A percentile compares a stretch with the other conserved stretches of the same genome.
These are phyloP conservation scores for Lamprologus tigripictilis DNA, from an alignment of 2,113 vertebrate species.

Conservation along the genomic window DNA sequence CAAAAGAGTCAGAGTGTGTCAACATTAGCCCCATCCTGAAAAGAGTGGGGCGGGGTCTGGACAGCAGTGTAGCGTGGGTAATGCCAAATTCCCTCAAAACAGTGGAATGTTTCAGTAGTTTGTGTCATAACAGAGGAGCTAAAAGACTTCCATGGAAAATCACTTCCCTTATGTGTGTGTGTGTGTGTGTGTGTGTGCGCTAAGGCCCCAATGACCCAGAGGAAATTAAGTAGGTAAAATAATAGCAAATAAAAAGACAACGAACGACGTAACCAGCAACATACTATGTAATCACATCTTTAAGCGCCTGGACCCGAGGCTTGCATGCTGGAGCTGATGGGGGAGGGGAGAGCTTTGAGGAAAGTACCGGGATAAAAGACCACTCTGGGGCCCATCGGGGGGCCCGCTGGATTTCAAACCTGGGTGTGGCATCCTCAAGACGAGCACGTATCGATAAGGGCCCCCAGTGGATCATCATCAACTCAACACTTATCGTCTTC, in stretches of 20 bases:
- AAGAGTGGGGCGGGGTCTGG: neutral
- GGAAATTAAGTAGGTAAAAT: constrained; percentile 25
- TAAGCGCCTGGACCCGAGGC: constrained; percentile 21
- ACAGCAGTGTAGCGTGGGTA: constrained; percentile 49
- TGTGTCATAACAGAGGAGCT: constrained; percentile 43
- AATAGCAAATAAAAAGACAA: constrained; percentile 13
- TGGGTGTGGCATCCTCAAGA: constrained; percentile 1
- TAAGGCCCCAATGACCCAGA: constrained; percentile 25
- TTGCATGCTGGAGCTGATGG: constrained; percentile 32
- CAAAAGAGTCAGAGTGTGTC: constrained; percentile 18
- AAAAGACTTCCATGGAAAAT: constrained; percentile 35
- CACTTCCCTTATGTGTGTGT: constrained; percentile 39
- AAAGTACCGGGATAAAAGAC: constrained; percentile 38
- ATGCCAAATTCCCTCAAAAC: constrained; percentile 40
- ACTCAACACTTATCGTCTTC: constrained; percentile 14
- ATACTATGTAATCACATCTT: constrained; percentile 44
- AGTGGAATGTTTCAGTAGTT: constrained; percentile 76
- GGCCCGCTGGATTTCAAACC: neutral
- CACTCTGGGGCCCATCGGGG: neutral
- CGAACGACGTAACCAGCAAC: constrained; percentile 34
- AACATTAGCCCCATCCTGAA: neutral
- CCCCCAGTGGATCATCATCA: constrained; percentile 29
- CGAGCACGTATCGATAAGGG: neutral
- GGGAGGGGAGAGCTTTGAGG: constrained; percentile 3
- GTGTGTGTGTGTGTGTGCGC: constrained; percentile 41